Conservation (phyloP, 2,113 vertebrate species). For the Clarias macrocephalus region DNA sequence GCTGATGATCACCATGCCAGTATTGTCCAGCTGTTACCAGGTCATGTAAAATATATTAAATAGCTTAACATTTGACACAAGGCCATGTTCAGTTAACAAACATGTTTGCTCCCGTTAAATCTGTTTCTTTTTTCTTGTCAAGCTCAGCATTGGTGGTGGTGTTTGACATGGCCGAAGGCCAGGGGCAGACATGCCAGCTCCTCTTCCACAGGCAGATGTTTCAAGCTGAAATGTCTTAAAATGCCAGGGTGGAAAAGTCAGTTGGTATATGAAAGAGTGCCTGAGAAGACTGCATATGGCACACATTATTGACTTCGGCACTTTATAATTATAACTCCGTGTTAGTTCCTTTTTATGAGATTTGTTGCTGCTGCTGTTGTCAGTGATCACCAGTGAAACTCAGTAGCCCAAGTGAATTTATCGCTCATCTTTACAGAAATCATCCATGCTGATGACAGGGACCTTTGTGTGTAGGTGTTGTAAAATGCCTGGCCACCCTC, state of each 20-base stretch:
- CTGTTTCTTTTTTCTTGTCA: not conserved
- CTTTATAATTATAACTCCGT: constrained; percentile 2
- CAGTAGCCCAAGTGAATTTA: not conserved
- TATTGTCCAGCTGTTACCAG: constrained; percentile 5
- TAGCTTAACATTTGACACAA: constrained; percentile 16
- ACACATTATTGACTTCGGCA: not conserved
- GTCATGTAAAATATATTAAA: not conserved
- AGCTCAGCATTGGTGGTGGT: not conserved
- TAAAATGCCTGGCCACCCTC: constrained; percentile 43
- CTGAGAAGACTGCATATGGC: not conserved
- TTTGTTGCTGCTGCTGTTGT: not conserved
- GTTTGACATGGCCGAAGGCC: constrained; percentile 14
- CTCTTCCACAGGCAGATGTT: constrained; percentile 15
- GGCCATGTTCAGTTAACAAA: not conserved
- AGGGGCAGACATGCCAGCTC: not conserved
- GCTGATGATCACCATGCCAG: not conserved
- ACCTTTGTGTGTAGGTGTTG: constrained; percentile 25
- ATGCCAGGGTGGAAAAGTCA: constrained; percentile 7
- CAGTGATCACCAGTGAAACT: not conserved
- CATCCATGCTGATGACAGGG: not conserved
- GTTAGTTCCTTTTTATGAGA: not conserved
- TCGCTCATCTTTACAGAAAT: constrained; percentile 21
- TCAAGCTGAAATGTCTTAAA: not conserved
- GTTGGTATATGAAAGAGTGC: not conserved
- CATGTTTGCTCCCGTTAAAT: not conserved